Evolutionary conservation across 2,888 invertebrate genomes (phyloP).

Genomic region (Nomada hirtipes): DNA sequence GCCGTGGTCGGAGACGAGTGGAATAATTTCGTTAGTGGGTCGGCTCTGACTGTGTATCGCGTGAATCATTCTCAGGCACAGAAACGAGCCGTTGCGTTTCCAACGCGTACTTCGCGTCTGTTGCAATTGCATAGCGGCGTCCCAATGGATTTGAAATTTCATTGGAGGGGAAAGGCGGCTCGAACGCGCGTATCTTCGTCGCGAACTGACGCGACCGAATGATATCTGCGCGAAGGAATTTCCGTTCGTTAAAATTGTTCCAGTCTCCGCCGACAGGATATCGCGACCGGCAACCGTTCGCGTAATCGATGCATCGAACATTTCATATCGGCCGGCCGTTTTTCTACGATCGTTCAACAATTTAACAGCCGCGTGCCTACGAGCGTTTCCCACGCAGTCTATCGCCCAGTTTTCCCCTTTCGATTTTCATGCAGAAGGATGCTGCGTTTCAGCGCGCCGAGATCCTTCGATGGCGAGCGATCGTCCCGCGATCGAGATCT

Average conservation of each 20-base stretch:
- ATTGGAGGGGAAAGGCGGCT: neutral
- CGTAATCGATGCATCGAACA: slow-evolving; percentile 44
- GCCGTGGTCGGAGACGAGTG: neutral
- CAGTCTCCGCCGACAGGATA: slow-evolving; percentile 27
- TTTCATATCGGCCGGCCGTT: neutral
- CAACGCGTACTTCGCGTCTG: neutral
- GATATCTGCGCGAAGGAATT: slow-evolving; percentile 48
- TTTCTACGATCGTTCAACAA: slow-evolving; percentile 14
- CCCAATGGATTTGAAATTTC: neutral
- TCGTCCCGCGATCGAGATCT: slow-evolving; percentile 25
- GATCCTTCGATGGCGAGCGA: neutral
- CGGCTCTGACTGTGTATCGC: neutral
- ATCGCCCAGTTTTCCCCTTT: too few species aligned
- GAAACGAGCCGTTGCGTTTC: slow-evolving; percentile 18
- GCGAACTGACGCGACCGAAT: slow-evolving; percentile 6
- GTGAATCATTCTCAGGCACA: slow-evolving; percentile 14
- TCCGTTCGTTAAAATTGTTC: slow-evolving; percentile 52
- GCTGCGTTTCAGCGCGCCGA: neutral
- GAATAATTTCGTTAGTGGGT: slow-evolving; percentile 2
- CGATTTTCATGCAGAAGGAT: neutral
- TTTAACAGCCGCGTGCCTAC: neutral
- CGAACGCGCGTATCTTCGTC: neutral
- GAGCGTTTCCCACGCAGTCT: slow-evolving; percentile 34
- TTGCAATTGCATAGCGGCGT: neutral
- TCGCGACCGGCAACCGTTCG: slow-evolving; percentile 31